Conservation (phyloP, 1,140 invertebrate species). For the Pachyrhynchus sulphureomaculatus region DNA sequence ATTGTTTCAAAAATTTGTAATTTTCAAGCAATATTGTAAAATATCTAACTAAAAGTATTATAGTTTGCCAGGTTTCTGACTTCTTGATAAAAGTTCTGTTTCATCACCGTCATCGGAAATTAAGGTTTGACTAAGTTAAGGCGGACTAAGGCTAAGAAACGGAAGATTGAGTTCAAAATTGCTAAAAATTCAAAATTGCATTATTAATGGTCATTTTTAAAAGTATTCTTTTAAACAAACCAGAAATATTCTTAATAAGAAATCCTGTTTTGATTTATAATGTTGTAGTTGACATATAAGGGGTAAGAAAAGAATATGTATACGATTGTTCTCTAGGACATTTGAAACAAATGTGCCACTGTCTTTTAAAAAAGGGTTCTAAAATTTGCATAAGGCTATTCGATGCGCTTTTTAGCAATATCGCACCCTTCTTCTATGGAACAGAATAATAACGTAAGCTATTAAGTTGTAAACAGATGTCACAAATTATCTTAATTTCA, state of each 20-base stretch:
- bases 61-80: too few species aligned
- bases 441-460: constrained; percentile 17
- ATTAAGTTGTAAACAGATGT: constrained; percentile 47
- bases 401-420: constrained; percentile 41
- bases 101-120: too few species aligned
- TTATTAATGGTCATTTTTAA: too few species aligned
- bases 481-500: constrained; percentile 41
- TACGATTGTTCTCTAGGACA: constrained; percentile 26
- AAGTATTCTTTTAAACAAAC: too few species aligned
- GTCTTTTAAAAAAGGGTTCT: constrained; percentile 33
- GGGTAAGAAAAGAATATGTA: neutral
- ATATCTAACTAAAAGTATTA: too few species aligned
- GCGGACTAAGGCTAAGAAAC: too few species aligned
- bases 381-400: constrained; percentile 38
- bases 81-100: too few species aligned
- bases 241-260: neutral
- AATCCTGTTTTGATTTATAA: neutral
- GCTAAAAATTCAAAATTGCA: too few species aligned
- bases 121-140: too few species aligned
- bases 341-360: constrained; percentile 36
- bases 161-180: too few species aligned
- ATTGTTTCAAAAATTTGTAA: too few species aligned
- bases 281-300: neutral
- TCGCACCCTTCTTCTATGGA: constrained; percentile 20
- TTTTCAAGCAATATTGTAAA: too few species aligned